Percentiles rank a stretch among this genome's conserved stretches.
Evolutionary conservation across 2,113 vertebrate genomes (phyloP).

Genomic region (Eclectus roratus): DNA sequence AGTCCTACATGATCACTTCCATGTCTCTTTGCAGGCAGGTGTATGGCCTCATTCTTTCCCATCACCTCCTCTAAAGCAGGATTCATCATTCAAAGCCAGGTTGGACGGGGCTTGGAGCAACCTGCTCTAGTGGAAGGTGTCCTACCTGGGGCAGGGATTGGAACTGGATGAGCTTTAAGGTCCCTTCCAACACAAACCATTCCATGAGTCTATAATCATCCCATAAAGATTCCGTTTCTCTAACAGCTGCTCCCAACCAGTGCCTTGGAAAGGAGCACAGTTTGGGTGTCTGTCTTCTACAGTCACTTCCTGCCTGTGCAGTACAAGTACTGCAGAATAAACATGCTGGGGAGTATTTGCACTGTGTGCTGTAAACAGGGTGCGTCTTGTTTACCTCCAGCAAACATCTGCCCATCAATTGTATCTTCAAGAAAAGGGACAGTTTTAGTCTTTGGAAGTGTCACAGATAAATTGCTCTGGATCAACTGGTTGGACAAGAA

Average conservation of each 20-base stretch:
- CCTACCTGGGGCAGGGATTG: neutral
- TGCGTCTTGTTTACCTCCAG: slow-evolving; percentile 41
- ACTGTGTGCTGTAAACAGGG: neutral
- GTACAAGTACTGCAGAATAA: neutral
- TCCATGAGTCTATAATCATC: neutral
- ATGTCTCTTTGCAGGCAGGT: neutral
- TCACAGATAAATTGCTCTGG: neutral
- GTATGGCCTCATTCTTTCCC: neutral
- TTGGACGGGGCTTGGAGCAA: neutral
- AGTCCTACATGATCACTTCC: rapidly evolving
- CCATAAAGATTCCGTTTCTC: neutral
- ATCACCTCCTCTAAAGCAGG: neutral
- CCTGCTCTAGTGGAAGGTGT: neutral
- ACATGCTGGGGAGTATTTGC: slow-evolving; percentile 1
- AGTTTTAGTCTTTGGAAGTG: neutral
- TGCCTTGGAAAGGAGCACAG: neutral
- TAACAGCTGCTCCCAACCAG: neutral
- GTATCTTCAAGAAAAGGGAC: neutral
- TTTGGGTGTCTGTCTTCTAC: neutral
- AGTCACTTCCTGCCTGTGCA: neutral
- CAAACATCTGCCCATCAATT: neutral
- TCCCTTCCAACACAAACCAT: neutral
- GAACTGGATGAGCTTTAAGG: neutral
- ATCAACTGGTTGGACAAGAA: neutral
- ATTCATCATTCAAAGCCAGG: neutral